These are phyloP conservation scores for Melanotaenia parkinsoni DNA, from an alignment of 2,797 vertebrate species.

Conservation along the genomic window DNA sequence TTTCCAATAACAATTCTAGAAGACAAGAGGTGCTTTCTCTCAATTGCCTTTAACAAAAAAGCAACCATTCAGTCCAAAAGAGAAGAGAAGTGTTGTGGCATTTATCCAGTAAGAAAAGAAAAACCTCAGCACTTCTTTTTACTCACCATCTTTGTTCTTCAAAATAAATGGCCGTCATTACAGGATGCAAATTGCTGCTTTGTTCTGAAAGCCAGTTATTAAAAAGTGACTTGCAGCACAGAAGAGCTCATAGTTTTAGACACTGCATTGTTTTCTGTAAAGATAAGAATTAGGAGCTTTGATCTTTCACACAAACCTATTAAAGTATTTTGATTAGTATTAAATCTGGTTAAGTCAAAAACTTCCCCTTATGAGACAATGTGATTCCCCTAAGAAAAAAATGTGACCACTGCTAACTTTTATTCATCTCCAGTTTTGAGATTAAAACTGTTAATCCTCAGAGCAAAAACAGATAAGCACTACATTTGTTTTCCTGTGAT, in stretches of 20 bases:
- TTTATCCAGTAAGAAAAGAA: constrained; percentile 7
- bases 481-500: constrained; percentile 11
- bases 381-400: constrained; percentile 39
- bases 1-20: constrained; percentile 46
- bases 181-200: constrained; percentile 26
- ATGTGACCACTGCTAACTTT: constrained; percentile 14
- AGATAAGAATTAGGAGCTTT: constrained; percentile 16
- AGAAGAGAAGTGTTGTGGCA: constrained; percentile 2
- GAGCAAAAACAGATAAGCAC: constrained; percentile 7
- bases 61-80: constrained; percentile 1
- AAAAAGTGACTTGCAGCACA: background rate
- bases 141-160: constrained; percentile 20
- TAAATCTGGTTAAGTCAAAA: constrained; percentile 3
- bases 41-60: constrained; percentile 34
- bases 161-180: constrained; percentile 31
- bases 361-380: background rate
- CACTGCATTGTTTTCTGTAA: constrained; percentile 4
- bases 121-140: background rate
- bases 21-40: constrained; percentile 46
- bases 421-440: constrained; percentile 1
- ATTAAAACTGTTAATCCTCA: constrained; percentile 31
- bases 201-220: constrained; percentile 34
- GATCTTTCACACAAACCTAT: constrained; percentile 1
- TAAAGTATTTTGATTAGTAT: background rate
- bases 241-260: constrained; percentile 17